A percentile compares a stretch with the other conserved stretches of the same genome.
These are phyloP conservation scores for Lucifuga dentata DNA, from an alignment of 2,113 vertebrate species.

Conservation along the genomic window DNA sequence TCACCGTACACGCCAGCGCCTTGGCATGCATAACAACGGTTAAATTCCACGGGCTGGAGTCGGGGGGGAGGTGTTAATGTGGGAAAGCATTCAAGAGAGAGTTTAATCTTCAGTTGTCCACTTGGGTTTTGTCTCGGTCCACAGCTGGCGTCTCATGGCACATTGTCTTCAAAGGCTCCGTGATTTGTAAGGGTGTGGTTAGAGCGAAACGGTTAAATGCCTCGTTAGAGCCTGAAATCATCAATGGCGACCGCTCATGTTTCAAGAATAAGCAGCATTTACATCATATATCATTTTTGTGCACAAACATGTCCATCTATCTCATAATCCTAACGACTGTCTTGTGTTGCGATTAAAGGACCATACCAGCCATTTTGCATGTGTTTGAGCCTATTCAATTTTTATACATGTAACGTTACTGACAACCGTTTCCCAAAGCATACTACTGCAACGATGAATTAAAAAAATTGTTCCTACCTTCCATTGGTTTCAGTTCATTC, in stretches of 20 bases:
- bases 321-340: background rate
- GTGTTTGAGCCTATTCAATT: no score
- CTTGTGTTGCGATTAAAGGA: no score
- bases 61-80: slow-evolving; percentile 65
- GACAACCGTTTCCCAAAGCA: no score
- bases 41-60: slow-evolving; percentile 39
- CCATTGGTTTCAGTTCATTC: no score
- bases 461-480: no score
- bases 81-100: slow-evolving; percentile 67
- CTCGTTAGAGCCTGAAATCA: background rate
- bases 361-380: no score
- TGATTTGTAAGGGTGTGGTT: background rate
- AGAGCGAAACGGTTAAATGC: background rate
- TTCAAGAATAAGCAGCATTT: background rate
- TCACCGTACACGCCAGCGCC: slow-evolving; percentile 26
- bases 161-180: slow-evolving; percentile 49
- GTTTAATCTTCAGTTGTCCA: slow-evolving; percentile 60
- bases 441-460: no score
- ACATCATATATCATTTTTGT: background rate
- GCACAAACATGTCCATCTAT: slow-evolving; percentile 11
- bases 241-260: background rate
- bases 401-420: no score
- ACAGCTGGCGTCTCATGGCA: slow-evolving; percentile 61
- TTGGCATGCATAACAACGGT: slow-evolving; percentile 55
- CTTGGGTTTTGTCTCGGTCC: slow-evolving; percentile 49